phyloP scores from a whole-genome alignment of 2,113 vertebrate species.

The Sprattus sprattus region DNA sequence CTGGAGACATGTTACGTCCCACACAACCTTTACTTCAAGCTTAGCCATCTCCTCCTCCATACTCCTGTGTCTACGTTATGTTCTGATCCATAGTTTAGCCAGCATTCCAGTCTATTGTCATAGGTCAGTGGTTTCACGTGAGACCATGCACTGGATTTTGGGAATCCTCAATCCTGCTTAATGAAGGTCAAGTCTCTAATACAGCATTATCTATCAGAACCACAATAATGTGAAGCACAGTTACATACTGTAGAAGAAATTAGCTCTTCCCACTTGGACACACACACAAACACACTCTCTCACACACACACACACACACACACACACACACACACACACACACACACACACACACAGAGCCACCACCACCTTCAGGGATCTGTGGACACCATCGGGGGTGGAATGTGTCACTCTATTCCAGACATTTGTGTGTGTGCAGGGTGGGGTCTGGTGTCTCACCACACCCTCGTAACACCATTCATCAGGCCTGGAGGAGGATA shows the following conservation, averaged over 20 bases:
- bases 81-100: not conserved
- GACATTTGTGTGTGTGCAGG: constrained; percentile 10
- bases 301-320: not conserved
- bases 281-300: too few species aligned
- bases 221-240: not conserved
- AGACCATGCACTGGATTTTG: not conserved
- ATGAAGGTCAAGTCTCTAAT: not conserved
- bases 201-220: not conserved
- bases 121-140: not conserved
- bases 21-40: not conserved
- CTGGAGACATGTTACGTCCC: not conserved
- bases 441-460: constrained; percentile 27
- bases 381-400: constrained; percentile 18
- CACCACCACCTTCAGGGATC: not conserved
- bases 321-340: not conserved
- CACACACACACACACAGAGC: constrained; percentile 19
- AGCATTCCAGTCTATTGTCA: not conserved
- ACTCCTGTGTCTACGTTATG: not conserved
- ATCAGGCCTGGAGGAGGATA: constrained; percentile 33
- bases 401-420: constrained; percentile 49
- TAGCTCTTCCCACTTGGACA: not conserved
- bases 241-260: not conserved
- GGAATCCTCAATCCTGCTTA: not conserved
- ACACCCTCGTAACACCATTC: not conserved
- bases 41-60: not conserved